phyloP scores from a whole-genome alignment of 1,140 invertebrate genomes.

The Drosophila dunni region DNA sequence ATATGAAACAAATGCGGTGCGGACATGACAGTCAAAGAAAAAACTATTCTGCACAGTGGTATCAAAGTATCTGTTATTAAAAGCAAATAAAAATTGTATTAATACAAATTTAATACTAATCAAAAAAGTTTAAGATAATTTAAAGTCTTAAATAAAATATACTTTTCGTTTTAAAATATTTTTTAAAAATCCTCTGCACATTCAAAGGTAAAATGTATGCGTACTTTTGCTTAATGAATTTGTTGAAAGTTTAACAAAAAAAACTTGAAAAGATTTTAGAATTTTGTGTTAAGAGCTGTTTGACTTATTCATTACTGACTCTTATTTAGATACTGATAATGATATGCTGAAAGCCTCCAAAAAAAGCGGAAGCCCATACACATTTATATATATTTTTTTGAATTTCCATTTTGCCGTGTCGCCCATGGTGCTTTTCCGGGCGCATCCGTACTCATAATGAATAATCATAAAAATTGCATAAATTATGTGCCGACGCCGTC shows the following conservation, averaged over 20 bases:
- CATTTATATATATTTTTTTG: background rate
- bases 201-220: too few species aligned
- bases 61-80: background rate
- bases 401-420: background rate
- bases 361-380: too few species aligned
- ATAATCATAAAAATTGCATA: constrained; percentile 83
- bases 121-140: too few species aligned
- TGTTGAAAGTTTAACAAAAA: background rate
- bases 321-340: background rate
- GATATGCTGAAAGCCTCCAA: background rate
- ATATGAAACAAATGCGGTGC: constrained; percentile 73
- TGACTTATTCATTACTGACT: constrained; percentile 3
- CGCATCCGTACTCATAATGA: constrained; percentile 70
- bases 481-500: constrained; percentile 79
- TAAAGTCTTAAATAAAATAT: too few species aligned
- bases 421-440: constrained; percentile 45
- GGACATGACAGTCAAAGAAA: constrained; percentile 52
- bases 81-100: background rate
- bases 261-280: background rate
- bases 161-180: too few species aligned
- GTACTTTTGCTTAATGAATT: background rate
- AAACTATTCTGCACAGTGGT: constrained; percentile 46
- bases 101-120: too few species aligned
- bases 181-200: too few species aligned
- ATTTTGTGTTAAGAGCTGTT: background rate